phyloP scores from a whole-genome alignment of 2,113 vertebrate species.

The Callipepla californica region DNA sequence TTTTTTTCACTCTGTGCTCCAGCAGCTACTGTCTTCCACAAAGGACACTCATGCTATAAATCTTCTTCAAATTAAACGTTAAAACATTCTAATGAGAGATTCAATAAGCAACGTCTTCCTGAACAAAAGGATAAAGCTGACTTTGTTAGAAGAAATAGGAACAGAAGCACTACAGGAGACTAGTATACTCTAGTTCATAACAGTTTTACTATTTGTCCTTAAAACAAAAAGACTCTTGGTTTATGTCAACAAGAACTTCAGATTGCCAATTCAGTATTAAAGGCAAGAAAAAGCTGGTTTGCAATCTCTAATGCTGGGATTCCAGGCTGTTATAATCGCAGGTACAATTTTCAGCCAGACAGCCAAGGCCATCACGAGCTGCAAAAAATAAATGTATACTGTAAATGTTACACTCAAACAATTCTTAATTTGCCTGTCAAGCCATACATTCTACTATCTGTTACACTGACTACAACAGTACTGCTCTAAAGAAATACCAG shows the following conservation, averaged over 20 bases:
- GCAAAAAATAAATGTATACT: neutral
- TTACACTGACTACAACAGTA: neutral
- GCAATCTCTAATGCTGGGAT: neutral
- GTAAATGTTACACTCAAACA: neutral
- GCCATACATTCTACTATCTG: neutral
- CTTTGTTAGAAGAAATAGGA: neutral
- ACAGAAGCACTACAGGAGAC: neutral
- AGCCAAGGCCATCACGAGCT: neutral
- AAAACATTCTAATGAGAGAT: neutral
- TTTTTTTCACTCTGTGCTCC: neutral
- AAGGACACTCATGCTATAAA: neutral
- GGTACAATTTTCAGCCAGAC: neutral
- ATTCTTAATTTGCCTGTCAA: neutral
- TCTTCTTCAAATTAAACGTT: neutral
- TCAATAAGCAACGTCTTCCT: neutral
- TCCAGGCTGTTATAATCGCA: neutral
- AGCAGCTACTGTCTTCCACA: neutral
- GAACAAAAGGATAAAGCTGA: neutral
- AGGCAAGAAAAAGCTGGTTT: slow-evolving; percentile 16
- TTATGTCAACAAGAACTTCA: slow-evolving; percentile 23
- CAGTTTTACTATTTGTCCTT: slow-evolving; percentile 37
- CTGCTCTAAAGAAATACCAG: neutral
- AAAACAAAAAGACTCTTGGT: slow-evolving; percentile 1
- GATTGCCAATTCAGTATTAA: neutral
- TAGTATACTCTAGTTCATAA: neutral